A percentile compares a stretch with the other conserved stretches of the same genome.
phyloP scores from a whole-genome alignment of 2,888 invertebrate species.

The Ormyrus pomaceus region DNA sequence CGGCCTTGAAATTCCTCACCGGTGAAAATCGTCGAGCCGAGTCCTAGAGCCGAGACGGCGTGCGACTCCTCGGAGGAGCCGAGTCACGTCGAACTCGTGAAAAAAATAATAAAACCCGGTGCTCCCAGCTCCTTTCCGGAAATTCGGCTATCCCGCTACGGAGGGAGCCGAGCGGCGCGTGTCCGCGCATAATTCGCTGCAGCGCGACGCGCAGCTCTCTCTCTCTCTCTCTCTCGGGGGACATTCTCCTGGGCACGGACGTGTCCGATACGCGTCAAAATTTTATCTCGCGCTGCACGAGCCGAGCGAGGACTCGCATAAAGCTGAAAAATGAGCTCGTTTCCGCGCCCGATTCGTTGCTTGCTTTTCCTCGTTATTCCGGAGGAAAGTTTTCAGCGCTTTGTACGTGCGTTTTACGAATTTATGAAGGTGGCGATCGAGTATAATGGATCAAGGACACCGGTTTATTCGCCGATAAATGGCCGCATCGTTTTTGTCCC shows the following conservation, averaged over 20 bases:
- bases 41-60: background rate
- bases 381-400: too few relatives aligned
- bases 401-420: too few relatives aligned
- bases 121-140: background rate
- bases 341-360: too few relatives aligned
- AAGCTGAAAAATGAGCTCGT: background rate
- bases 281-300: slow-evolving; percentile 13
- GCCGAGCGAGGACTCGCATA: background rate
- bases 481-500: too few relatives aligned
- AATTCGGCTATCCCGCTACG: slow-evolving; percentile 1
- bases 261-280: slow-evolving; percentile 25
- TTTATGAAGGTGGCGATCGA: too few relatives aligned
- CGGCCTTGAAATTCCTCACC: slow-evolving; percentile 19
- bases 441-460: too few relatives aligned
- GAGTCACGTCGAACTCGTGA: slow-evolving; percentile 1
- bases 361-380: too few relatives aligned
- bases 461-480: too few relatives aligned
- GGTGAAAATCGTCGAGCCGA: too few relatives aligned
- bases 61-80: background rate
- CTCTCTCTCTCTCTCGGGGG: background rate
- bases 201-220: too few relatives aligned
- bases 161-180: background rate
- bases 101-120: slow-evolving; percentile 18
- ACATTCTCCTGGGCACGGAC: slow-evolving; percentile 2
- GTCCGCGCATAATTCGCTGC: slow-evolving; percentile 33